A percentile compares a stretch with the other conserved stretches of the same genome.
Evolutionary conservation across 2,113 vertebrate species (phyloP).

Genomic region (Tringa solitaria): DNA sequence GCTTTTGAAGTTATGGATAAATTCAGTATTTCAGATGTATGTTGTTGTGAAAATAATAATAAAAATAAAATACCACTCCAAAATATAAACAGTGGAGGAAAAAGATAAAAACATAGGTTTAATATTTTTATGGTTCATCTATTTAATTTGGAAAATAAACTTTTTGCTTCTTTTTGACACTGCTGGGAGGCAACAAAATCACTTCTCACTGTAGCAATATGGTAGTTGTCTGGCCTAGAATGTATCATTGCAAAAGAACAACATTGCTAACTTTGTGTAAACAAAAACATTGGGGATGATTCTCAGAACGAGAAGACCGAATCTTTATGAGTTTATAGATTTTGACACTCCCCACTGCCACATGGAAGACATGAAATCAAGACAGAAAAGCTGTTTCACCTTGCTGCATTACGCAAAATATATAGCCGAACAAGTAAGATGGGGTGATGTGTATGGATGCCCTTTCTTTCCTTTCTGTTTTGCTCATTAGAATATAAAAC

Average conservation of each 20-base stretch:
- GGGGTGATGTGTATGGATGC: neutral
- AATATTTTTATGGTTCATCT: neutral
- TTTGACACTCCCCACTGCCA: neutral
- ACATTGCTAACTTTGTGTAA: neutral
- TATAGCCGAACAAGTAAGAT: neutral
- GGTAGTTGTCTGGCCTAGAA: neutral
- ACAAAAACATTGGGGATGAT: neutral
- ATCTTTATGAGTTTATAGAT: neutral
- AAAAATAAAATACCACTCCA: neutral
- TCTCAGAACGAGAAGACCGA: neutral
- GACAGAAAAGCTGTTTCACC: neutral
- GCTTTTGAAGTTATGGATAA: constrained; percentile 18
- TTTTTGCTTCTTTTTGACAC: neutral
- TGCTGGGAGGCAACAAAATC: neutral
- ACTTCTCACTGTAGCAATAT: neutral
- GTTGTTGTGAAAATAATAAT: constrained; percentile 36
- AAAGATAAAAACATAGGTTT: neutral
- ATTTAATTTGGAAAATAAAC: neutral
- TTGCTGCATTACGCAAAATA: neutral
- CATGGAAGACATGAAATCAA: neutral
- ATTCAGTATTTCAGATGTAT: constrained; percentile 33
- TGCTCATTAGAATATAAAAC: neutral
- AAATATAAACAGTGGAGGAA: neutral
- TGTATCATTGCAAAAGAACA: neutral
- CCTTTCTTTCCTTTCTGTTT: neutral